Evolutionary conservation across 2,113 vertebrate genomes (phyloP).

Genomic region (Sylvilagus bachmani): DNA sequence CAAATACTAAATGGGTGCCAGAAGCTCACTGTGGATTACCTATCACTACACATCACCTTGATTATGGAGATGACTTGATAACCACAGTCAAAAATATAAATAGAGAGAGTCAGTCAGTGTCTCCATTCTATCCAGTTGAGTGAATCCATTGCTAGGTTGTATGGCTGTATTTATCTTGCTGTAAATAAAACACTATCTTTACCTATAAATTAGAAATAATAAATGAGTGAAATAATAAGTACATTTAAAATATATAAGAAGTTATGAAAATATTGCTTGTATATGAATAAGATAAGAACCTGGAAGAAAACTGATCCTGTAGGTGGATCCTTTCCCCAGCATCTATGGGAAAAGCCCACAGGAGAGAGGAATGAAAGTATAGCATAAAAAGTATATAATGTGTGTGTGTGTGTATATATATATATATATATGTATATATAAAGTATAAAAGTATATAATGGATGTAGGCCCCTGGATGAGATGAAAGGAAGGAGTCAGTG

Average conservation of each 20-base stretch:
- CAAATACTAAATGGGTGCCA: not conserved
- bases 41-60: rapidly evolving
- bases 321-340: not conserved
- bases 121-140: not conserved
- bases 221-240: not conserved
- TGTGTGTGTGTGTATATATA: too few species aligned
- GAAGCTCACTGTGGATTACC: not conserved
- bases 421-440: too few species aligned
- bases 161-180: constrained; percentile 19
- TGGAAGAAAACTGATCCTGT: not conserved
- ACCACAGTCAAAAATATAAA: not conserved
- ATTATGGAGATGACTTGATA: not conserved
- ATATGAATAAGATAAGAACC: constrained; percentile 8
- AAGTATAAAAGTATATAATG: too few species aligned
- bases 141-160: not conserved
- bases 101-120: not conserved
- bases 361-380: not conserved
- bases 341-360: not conserved
- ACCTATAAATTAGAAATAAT: not conserved
- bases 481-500: not conserved
- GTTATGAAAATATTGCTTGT: not conserved
- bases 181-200: constrained; percentile 12
- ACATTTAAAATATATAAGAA: not conserved
- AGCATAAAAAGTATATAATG: not conserved
- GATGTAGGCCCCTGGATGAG: not conserved